Evolutionary conservation across 2,113 vertebrate genomes (phyloP), one percentile per base, ranked within the genome.

Genomic region (Zapornia atra): DNA sequence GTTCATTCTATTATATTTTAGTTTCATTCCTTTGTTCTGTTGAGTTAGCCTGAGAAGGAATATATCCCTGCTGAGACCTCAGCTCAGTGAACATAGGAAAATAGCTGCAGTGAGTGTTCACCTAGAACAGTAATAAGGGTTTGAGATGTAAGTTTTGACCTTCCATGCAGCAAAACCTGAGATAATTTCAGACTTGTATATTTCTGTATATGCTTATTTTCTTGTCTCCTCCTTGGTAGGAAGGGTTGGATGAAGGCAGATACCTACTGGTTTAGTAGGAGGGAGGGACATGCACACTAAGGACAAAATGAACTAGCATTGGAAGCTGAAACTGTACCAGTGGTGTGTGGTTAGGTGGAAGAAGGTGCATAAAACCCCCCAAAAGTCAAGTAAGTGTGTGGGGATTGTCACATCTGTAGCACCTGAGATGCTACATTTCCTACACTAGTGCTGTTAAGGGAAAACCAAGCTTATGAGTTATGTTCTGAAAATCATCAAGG

Each of bases 51-150:
- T 34, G 31, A 42, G 29, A 82, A 84, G 34, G 17, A 60, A 4
- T 15, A 9, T 73, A 21, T 68, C 6, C 34, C 8, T 72, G 16
- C 24, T 60, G 50, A 59, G 36, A 68, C 22, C 12, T 42, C 51
- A 34, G 36, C 18, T 90, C 29, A 21, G 11, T 1, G 2, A 51
- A 36, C 1, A 1, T 51, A 5, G 6, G 19, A 69, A 44, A 59
- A 33, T 28, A 61, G 16, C 10, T 73, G 18, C 50, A 46, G 7
- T 57, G 24, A 57, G 2, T 40, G 14, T 36, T 95, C 28, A 33
- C 34, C 34, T 73, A 82, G 4, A 69, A 16, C 11, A 33, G 14
- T 34, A 5, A n/a, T 38, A 22, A 63, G 12, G 12, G 1, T 25
- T 48, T 22, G 48, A 6, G 68, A 7, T 56, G 29, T 56, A 34